Evolutionary conservation across 2,888 invertebrate genomes (phyloP).

Genomic region (Microplitis manilae): DNA sequence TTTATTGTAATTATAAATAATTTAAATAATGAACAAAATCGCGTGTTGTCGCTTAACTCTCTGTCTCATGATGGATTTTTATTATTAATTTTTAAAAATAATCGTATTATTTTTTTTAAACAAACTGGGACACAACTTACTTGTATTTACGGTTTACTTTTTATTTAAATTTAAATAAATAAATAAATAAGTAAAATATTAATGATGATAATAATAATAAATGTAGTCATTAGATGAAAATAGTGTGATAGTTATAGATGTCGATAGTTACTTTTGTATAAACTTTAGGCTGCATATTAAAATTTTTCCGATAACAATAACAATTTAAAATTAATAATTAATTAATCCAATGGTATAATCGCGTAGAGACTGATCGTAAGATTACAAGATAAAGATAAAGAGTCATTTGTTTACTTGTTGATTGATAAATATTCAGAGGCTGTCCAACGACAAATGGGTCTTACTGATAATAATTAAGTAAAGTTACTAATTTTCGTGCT

Average conservation of each 20-base stretch:
- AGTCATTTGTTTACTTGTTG: constrained; percentile 14
- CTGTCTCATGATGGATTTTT: background rate
- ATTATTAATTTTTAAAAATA: background rate
- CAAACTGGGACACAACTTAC: background rate
- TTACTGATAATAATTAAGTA: too few relatives aligned
- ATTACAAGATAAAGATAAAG: background rate
- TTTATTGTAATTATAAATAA: background rate
- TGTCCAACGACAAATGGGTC: background rate
- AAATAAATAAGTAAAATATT: constrained; percentile 31
- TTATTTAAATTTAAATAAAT: constrained; percentile 22
- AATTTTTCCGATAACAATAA: constrained; percentile 10
- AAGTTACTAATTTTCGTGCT: constrained; percentile 20
- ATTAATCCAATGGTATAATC: constrained; percentile 15
- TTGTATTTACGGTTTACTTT: constrained; percentile 33
- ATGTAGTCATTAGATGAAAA: constrained; percentile 9
- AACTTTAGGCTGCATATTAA: constrained; percentile 1
- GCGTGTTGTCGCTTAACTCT: background rate
- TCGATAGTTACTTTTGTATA: constrained; percentile 16
- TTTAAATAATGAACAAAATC: background rate
- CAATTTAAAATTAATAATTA: constrained; percentile 17
- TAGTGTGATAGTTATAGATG: constrained; percentile 12
- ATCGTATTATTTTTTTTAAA: background rate
- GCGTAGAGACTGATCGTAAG: constrained; percentile 24
- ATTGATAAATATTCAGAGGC: background rate
- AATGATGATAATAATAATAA: constrained; percentile 40